Evolutionary conservation across 2,888 invertebrate species (phyloP).

Genomic region (Dioctria rufipes): DNA sequence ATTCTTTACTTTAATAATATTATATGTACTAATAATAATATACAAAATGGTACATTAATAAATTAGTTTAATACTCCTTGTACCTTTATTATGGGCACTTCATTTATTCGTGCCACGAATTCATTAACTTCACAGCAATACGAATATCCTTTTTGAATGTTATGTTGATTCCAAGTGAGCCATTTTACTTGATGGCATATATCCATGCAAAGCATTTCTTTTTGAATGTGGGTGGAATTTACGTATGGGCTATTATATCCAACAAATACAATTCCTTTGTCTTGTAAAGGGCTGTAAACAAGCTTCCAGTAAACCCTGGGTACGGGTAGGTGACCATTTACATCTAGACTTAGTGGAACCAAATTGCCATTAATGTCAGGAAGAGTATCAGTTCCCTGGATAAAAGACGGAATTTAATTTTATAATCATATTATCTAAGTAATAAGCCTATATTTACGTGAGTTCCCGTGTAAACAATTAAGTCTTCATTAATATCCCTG

Average conservation of each 20-base stretch:
- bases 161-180: conserved; percentile 63
- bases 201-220: conserved; percentile 64
- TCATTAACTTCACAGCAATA: conserved; percentile 68
- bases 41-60: background rate
- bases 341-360: conserved; percentile 64
- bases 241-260: conserved; percentile 71
- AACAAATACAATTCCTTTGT: conserved; percentile 69
- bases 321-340: conserved; percentile 63
- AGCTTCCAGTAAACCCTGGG: conserved; percentile 71
- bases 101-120: conserved; percentile 56
- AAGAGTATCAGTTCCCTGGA: conserved; percentile 66
- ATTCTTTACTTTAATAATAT: background rate
- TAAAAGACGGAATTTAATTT: background rate
- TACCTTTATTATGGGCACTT: conserved; percentile 52
- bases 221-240: conserved; percentile 53
- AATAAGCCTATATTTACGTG: conserved; percentile 56
- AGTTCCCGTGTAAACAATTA: conserved; percentile 68
- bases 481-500: conserved; percentile 56
- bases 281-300: conserved; percentile 66
- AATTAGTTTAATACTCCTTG: conserved; percentile 61
- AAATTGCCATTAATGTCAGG: conserved; percentile 63
- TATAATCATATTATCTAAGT: background rate
- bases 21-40: background rate
- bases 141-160: conserved; percentile 64
- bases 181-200: conserved; percentile 64